phyloP scores from a whole-genome alignment of 2,797 vertebrate genomes.

The Varecia variegata region DNA sequence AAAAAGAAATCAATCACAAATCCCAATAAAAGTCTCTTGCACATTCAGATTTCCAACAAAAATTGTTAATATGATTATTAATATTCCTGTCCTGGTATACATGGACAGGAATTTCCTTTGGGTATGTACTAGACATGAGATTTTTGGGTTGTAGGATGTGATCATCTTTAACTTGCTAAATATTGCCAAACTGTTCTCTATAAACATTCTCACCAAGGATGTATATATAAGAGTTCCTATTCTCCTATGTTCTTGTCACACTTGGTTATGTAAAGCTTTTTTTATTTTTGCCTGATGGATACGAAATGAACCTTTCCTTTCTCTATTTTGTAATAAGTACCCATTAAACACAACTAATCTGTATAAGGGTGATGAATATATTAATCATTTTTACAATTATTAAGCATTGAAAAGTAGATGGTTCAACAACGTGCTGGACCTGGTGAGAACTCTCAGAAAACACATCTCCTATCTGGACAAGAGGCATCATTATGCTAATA shows the following conservation, averaged over 20 bases:
- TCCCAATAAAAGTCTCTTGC: background rate
- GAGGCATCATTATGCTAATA: background rate
- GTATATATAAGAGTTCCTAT: background rate
- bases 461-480: background rate
- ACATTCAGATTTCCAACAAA: background rate
- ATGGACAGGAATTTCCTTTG: background rate
- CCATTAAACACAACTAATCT: constrained; percentile 26
- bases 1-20: background rate
- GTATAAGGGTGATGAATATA: background rate
- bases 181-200: background rate
- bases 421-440: background rate
- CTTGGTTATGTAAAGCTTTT: background rate
- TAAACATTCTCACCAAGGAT: background rate
- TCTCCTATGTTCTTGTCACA: background rate
- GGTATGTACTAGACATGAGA: background rate
- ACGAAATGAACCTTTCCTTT: background rate
- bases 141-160: background rate
- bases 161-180: background rate
- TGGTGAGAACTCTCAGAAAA: constrained; percentile 17
- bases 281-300: background rate
- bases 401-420: constrained; percentile 27
- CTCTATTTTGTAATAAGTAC: constrained; percentile 4
- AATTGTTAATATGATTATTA: background rate
- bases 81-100: background rate
- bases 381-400: constrained; percentile 14